Base-by-base conservation (phyloP, 2,888 invertebrate species). In the Steinernema scapterisci region DNA sequence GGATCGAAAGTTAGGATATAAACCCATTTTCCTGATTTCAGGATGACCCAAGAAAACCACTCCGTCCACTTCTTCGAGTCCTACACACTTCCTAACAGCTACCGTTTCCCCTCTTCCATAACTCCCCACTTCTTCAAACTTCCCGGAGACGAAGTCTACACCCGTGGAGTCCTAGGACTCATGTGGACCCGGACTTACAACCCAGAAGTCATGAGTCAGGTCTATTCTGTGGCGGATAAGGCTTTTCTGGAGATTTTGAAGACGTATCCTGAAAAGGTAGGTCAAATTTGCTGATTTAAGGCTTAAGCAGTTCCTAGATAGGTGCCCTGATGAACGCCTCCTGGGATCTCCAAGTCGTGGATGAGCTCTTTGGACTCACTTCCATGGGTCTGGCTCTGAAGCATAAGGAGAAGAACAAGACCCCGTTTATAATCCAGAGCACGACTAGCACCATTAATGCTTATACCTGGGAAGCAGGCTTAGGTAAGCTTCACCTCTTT, bases 51-150 rank as follows among this genome's bases (percentile, higher is more conserved):
- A 25, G 76, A 76, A n/a, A 72, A 72, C 21, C 75, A 77, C 46
- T 38, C 52, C 9, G 75, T 77, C 21, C 77, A 77, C 31, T 75
- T 77, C 52, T 38, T 77, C 2, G 75, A 77, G 54, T 71, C 63
- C 27, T 51, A 77, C 13, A 54, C 54, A 1, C 54, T 54, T 25
- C 54, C 25, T 21, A 25, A 25, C 23, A 16, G 19, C 5, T 54
- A 19, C 25, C 25, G 19, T 13, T 54, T 54, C 21, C 54, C 54
- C 5, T 23, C 54, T 5, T 19, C 3, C 56, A 75, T 70, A 21
- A 75, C 52, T 54, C 44, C 72, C 6, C 51, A 48, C 13, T 38
- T 75, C 19, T 77, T 51, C 45, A 77, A 77, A 25, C 75, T 75
- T 44, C 77, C 77, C n/a, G 43, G 27, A 13, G 46, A 71, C 13